phyloP scores from a whole-genome alignment of 1,140 invertebrate genomes.

The Pseudomyrmex flavicornis region DNA sequence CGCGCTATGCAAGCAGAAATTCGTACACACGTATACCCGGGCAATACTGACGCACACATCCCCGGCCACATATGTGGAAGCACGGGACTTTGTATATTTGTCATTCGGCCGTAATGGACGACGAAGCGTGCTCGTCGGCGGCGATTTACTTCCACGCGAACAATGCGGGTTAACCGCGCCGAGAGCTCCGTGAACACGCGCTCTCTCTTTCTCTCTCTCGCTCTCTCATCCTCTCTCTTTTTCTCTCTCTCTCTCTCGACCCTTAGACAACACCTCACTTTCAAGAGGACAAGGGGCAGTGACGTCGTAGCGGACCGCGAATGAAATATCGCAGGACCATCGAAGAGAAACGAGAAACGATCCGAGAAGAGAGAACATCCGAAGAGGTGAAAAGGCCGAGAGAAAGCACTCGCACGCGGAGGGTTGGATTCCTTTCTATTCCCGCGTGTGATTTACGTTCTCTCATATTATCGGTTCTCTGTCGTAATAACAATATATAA shows the following conservation, averaged over 20 bases:
- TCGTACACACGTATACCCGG: not conserved
- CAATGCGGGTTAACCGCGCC: constrained; percentile 49
- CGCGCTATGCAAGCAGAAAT: not conserved
- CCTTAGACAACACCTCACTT: constrained; percentile 38
- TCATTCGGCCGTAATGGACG: constrained; percentile 42
- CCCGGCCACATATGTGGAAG: not conserved
- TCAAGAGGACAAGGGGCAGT: constrained; percentile 28
- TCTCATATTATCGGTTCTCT: constrained; percentile 16
- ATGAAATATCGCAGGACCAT: constrained; percentile 48
- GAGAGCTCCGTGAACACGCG: constrained; percentile 43
- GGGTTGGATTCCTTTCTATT: not conserved
- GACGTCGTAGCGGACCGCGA: constrained; percentile 47
- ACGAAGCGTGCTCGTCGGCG: constrained; percentile 34
- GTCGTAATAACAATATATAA: not conserved
- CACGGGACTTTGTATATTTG: constrained; percentile 54
- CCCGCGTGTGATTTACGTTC: constrained; percentile 23
- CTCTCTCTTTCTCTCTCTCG: not conserved
- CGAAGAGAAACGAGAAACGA: constrained; percentile 36
- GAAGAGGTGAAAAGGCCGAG: not conserved
- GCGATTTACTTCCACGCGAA: constrained; percentile 47
- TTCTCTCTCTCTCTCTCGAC: not conserved
- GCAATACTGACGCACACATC: not conserved
- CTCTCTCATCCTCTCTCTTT: too few relatives aligned
- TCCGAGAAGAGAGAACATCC: constrained; percentile 13
- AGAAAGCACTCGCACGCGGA: not conserved